Conservation (phyloP, 2,113 vertebrate genomes). For the Archilochus colubris region DNA sequence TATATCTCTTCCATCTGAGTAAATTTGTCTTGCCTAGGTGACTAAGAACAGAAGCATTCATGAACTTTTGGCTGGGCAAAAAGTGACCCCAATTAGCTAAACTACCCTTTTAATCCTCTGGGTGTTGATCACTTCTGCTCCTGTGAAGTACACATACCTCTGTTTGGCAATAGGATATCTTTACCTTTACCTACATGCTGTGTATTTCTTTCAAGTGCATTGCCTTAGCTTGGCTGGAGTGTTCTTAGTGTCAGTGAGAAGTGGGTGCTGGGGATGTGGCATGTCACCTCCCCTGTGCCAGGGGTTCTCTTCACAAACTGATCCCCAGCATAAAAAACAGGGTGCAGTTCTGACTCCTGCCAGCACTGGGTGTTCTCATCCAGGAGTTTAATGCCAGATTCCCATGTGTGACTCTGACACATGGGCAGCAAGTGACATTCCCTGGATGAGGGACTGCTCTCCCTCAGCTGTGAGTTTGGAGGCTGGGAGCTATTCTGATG, state of each 20-base stretch:
- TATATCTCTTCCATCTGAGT: conserved; percentile 3
- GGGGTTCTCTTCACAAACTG: not conserved
- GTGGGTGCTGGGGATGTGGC: not conserved
- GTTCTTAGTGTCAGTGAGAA: not conserved
- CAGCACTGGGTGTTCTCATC: not conserved
- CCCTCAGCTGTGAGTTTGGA: not conserved
- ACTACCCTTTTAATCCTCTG: not conserved
- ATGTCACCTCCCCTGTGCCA: accelerated
- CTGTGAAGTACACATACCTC: accelerated
- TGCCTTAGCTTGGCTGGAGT: not conserved
- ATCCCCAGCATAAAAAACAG: accelerated
- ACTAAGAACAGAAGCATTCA: not conserved
- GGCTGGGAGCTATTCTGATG: accelerated
- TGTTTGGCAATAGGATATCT: not conserved
- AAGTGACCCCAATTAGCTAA: not conserved
- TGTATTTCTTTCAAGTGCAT: not conserved
- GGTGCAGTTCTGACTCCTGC: not conserved
- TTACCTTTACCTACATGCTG: accelerated
- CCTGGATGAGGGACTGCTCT: not conserved
- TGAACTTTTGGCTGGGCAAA: not conserved
- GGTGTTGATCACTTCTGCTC: not conserved
- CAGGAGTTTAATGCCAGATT: not conserved
- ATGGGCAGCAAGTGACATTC: not conserved
- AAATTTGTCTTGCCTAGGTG: not conserved
- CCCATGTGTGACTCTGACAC: not conserved